Percentiles rank a stretch among this genome's conserved stretches.
Conservation (phyloP, 2,888 invertebrate genomes). For the Eueremaeus valkanovi region DNA sequence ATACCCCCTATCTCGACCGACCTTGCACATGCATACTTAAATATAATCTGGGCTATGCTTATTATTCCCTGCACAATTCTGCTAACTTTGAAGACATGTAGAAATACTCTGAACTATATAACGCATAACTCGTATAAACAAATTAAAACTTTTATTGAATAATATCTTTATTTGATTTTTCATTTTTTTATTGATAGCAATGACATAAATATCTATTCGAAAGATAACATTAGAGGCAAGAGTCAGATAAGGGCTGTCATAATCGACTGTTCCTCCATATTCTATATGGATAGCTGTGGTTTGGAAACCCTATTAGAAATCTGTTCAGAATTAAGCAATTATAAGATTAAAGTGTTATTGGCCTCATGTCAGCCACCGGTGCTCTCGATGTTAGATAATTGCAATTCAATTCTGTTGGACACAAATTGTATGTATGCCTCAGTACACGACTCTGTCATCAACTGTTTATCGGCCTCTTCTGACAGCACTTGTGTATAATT, state of each 20-base stretch:
- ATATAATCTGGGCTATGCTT: too few species aligned
- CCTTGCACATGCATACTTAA: too few species aligned
- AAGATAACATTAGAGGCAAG: not conserved
- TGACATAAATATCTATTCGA: not conserved
- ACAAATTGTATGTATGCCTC: not conserved
- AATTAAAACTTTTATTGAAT: not conserved
- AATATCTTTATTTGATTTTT: too few species aligned
- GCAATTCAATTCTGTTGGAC: not conserved
- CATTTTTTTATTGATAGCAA: not conserved
- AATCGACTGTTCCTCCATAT: slow-evolving; percentile 39
- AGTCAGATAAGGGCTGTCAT: slow-evolving; percentile 26
- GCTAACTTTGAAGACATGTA: too few species aligned
- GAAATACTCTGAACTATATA: too few species aligned
- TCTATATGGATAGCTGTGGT: slow-evolving; percentile 54
- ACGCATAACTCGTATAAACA: not conserved
- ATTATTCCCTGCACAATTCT: too few species aligned
- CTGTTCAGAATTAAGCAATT: not conserved
- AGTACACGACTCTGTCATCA: slow-evolving; percentile 34
- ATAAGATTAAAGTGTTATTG: slow-evolving; percentile 19
- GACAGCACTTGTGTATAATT: not conserved
- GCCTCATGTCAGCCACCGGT: slow-evolving; percentile 25
- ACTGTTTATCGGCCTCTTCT: not conserved
- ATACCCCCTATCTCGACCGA: too few species aligned
- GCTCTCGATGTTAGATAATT: slow-evolving; percentile 29
- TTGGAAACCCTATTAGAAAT: slow-evolving; percentile 50